Percentiles rank a stretch among this genome's conserved stretches.
Conservation (phyloP, 2,888 invertebrate species). For the Clusia tigrina region DNA sequence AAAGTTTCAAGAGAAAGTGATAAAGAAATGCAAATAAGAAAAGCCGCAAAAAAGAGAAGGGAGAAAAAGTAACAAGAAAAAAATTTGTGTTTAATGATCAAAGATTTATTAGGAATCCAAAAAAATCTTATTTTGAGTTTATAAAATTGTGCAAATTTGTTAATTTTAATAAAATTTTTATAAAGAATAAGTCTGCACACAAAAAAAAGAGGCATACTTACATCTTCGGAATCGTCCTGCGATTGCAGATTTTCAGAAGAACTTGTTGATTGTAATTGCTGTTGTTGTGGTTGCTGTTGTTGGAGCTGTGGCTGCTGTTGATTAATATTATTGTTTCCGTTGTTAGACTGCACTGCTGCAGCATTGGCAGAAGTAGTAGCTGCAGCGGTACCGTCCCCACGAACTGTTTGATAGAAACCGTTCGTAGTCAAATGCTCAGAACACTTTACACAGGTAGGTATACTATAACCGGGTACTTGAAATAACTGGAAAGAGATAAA, state of each 20-base stretch:
- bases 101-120: too few species aligned
- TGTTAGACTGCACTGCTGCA: constrained; percentile 43
- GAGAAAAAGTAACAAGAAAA: too few species aligned
- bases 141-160: not conserved
- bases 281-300: constrained; percentile 49
- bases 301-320: constrained; percentile 35
- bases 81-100: too few species aligned
- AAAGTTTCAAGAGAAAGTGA: not conserved
- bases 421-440: constrained; percentile 64
- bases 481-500: constrained; percentile 53
- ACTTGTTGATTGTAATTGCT: constrained; percentile 58
- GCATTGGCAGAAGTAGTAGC: constrained; percentile 49
- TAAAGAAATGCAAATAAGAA: constrained; percentile 27
- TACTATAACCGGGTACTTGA: constrained; percentile 64
- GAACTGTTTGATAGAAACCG: constrained; percentile 61
- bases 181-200: not conserved
- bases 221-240: constrained; percentile 61
- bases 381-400: constrained; percentile 45
- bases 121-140: not conserved
- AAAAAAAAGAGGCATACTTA: constrained; percentile 38
- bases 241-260: constrained; percentile 61
- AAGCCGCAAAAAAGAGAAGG: constrained; percentile 37
- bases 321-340: constrained; percentile 30
- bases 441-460: constrained; percentile 65
- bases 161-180: not conserved